Evolutionary conservation across 1,140 invertebrate species (phyloP).

Genomic region (Heliconius congener): DNA sequence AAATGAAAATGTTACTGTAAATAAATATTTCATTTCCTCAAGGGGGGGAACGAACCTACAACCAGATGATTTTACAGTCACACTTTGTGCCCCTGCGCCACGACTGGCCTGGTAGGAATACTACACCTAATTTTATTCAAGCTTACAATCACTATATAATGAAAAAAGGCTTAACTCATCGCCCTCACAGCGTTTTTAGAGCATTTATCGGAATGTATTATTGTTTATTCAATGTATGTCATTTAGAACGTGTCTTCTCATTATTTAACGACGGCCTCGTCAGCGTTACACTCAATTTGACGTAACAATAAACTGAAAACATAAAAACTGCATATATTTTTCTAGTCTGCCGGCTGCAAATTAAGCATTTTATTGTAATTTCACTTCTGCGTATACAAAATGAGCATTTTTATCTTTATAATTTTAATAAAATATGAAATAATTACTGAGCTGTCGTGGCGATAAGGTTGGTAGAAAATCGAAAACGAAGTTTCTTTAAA

Average conservation of each 20-base stretch:
- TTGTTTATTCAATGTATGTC: slow-evolving; percentile 5
- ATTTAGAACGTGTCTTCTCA: slow-evolving; percentile 1
- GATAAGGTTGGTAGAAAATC: no score
- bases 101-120: no score
- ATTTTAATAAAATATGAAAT: background rate
- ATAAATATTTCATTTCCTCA: no score
- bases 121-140: no score
- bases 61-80: no score
- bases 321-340: slow-evolving; percentile 15
- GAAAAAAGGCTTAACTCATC: background rate
- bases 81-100: no score
- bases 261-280: slow-evolving; percentile 11
- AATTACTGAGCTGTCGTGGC: no score
- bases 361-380: background rate
- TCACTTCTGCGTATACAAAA: background rate
- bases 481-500: no score
- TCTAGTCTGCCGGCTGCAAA: slow-evolving; percentile 21
- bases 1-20: no score
- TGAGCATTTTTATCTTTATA: background rate
- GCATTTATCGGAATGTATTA: background rate
- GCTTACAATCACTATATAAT: no score
- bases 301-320: slow-evolving; percentile 15
- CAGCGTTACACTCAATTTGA: slow-evolving; percentile 18
- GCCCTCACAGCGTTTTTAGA: background rate
- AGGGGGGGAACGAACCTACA: no score